A percentile compares a stretch with the other conserved stretches of the same genome.
Conservation (phyloP, 2,113 vertebrate species). For the Nycticorax nycticorax region DNA sequence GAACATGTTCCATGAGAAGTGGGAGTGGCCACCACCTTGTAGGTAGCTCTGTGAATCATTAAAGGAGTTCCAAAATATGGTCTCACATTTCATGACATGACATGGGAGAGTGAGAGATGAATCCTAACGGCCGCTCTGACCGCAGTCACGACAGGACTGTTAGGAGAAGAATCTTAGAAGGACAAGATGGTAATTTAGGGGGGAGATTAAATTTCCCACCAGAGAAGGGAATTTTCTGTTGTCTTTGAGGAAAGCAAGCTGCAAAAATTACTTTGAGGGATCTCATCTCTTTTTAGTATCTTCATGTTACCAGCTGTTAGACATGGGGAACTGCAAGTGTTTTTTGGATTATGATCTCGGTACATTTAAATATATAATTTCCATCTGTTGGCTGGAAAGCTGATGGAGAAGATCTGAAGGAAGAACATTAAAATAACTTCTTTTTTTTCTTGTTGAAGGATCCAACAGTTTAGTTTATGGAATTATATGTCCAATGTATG, state of each 20-base stretch:
- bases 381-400: constrained; percentile 22
- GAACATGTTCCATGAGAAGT: neutral
- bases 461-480: neutral
- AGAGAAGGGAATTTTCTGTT: neutral
- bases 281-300: constrained; percentile 1
- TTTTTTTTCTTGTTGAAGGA: neutral
- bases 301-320: constrained; percentile 8
- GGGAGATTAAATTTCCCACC: neutral
- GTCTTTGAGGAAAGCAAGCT: neutral
- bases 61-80: neutral
- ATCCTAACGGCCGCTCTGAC: neutral
- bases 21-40: neutral
- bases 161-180: neutral
- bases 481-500: neutral
- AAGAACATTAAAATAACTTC: neutral
- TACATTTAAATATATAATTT: constrained; percentile 25
- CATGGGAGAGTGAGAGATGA: neutral
- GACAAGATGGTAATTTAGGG: neutral
- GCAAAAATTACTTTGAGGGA: neutral
- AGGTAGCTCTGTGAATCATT: neutral
- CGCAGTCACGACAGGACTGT: too few species aligned
- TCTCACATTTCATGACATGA: neutral
- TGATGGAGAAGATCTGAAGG: neutral
- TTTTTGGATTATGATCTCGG: neutral
- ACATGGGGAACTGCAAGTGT: neutral